These are phyloP conservation scores for Tricholaema leucomelas DNA, from an alignment of 2,113 vertebrate genomes.

Conservation along the genomic window DNA sequence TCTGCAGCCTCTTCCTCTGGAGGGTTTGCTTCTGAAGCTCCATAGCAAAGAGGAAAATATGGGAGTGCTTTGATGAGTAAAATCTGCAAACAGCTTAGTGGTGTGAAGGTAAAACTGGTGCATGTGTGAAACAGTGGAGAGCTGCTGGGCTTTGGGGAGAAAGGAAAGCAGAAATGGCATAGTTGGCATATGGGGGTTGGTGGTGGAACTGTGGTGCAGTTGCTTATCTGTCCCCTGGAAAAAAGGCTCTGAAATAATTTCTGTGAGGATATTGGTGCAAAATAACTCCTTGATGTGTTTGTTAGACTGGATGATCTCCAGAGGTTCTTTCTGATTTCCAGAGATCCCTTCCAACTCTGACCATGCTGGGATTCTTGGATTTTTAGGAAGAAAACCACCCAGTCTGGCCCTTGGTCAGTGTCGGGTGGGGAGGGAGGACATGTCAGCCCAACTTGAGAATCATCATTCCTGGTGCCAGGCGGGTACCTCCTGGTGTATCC, in stretches of 20 bases:
- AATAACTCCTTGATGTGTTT: background rate
- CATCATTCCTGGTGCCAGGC: fast-evolving
- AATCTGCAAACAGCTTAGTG: background rate
- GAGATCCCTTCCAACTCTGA: too few relatives aligned
- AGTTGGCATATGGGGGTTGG: background rate
- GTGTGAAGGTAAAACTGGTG: background rate
- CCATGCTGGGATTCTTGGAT: too few relatives aligned
- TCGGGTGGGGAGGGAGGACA: background rate
- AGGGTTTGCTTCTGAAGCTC: background rate
- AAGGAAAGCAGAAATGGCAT: background rate
- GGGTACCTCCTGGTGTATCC: background rate
- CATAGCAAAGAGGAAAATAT: background rate
- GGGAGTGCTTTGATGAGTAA: background rate
- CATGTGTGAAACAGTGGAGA: background rate
- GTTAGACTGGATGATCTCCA: too few relatives aligned
- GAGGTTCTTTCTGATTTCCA: too few relatives aligned
- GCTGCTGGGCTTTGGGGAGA: background rate
- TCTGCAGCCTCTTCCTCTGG: background rate
- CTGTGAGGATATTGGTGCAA: background rate
- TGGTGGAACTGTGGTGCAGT: background rate
- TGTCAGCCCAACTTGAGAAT: background rate
- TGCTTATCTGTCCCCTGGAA: background rate
- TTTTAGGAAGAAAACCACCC: background rate
- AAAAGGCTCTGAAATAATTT: background rate
- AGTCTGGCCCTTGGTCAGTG: background rate